Conservation (phyloP, 2,888 invertebrate genomes). For the Acanthosepion pharaonis region DNA sequence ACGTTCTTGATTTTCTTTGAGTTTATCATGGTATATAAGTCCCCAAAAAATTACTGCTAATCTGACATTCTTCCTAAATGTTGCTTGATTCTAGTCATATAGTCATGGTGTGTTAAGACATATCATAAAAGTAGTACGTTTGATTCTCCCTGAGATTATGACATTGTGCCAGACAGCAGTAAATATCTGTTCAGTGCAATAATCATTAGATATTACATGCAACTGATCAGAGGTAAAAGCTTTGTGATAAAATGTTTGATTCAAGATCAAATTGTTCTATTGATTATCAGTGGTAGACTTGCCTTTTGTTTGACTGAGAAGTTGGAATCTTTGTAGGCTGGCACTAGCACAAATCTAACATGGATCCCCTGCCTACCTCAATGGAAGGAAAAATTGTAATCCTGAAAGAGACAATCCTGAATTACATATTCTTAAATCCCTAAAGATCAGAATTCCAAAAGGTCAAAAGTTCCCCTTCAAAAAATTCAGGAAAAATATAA, state of each 20-base stretch:
- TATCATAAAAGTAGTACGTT: neutral
- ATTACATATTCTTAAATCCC: too few relatives aligned
- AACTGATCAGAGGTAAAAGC: neutral
- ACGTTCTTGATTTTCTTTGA: too few relatives aligned
- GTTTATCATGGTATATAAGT: too few relatives aligned
- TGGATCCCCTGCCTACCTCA: neutral
- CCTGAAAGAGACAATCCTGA: too few relatives aligned
- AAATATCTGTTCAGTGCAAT: neutral
- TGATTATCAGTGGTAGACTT: neutral
- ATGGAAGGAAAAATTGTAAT: neutral
- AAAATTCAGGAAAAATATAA: too few relatives aligned
- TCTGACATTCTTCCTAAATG: too few relatives aligned
- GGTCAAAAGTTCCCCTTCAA: too few relatives aligned
- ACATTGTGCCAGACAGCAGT: neutral
- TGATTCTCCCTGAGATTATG: neutral
- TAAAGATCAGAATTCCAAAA: too few relatives aligned
- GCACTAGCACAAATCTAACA: neutral
- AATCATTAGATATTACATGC: neutral
- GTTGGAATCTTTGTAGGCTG: neutral
- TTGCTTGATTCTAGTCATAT: too few relatives aligned
- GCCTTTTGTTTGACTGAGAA: neutral
- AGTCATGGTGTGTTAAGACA: too few relatives aligned
- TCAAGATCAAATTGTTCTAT: neutral
- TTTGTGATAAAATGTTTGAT: neutral
- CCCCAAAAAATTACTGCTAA: too few relatives aligned